Evolutionary conservation across 2,797 vertebrate genomes (phyloP), one percentile per base, ranked within the genome.

Genomic region (Rhinoraja longicauda): DNA sequence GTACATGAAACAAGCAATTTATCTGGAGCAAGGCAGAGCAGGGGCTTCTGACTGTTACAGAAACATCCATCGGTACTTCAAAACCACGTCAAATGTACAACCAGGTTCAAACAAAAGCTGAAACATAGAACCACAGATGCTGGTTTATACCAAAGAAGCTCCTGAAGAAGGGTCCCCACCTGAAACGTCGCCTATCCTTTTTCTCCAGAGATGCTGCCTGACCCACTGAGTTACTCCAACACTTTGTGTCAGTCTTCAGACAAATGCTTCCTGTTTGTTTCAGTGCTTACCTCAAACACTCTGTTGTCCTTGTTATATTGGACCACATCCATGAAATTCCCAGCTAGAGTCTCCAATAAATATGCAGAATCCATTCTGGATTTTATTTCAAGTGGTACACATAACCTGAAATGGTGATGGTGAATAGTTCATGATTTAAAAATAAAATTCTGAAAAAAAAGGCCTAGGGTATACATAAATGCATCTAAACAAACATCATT

Each of bases 271-370:
- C 7, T 53, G 17, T 24, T 24, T 67, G n/a, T 88, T 73, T 53
- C 78, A 9, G 24, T 92, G 59, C 95, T 96, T 94, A 96, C 96
- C 95, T 97, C 95, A 95, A 96, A 96, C 70, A 86, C 95, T 84
- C 94, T 94, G 93, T 95, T 97, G 95, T 96, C 96, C 95, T 96
- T 94, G 81, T 96, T 96, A 94, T 95, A 97, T 93, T 96, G 95
- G 94, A 97, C 95, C 76, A 97, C 95, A 75, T 96, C 95, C 96
- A 95, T 95, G 93, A 96, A 96, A 94, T 94, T 96, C 59, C 95
- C 96, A 59, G 96, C 96, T 94, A 97, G 94, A 0, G 93, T 94
- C 94, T 97, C 96, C 94, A 97, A 94, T 93, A 97, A 95, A 94
- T 95, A 96, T 73, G 95, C 94, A 29, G 95, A 94, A 94, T 97